Conservation (phyloP, 2,797 vertebrate genomes). For the Bryconaethiops microstoma region DNA sequence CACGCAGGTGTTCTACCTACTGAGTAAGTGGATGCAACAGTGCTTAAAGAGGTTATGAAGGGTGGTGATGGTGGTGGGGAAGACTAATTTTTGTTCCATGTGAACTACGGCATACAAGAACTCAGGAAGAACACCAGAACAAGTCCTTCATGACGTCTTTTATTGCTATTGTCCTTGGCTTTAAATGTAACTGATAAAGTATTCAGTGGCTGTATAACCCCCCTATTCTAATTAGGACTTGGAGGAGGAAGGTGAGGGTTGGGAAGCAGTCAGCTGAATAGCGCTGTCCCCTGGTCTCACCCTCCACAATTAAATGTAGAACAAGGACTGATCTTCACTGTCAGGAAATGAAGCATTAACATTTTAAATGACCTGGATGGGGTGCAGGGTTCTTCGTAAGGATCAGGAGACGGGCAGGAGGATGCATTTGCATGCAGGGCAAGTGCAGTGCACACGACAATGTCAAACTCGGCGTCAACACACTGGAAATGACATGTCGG, state of each 20-base stretch:
- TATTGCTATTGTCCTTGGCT: slow-evolving; percentile 48
- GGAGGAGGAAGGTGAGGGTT: slow-evolving; percentile 48
- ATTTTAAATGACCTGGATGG: slow-evolving; percentile 58
- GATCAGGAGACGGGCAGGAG: slow-evolving; percentile 37
- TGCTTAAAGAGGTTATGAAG: slow-evolving; percentile 45
- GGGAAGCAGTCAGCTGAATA: slow-evolving; percentile 51
- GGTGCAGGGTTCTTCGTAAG: slow-evolving; percentile 42
- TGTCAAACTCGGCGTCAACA: slow-evolving; percentile 60
- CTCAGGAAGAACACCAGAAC: slow-evolving; percentile 49
- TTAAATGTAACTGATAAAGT: slow-evolving; percentile 54
- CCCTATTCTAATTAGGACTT: slow-evolving; percentile 56
- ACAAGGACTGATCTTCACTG: slow-evolving; percentile 50
- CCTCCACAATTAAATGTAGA: slow-evolving; percentile 50
- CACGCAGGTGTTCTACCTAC: slow-evolving; percentile 52
- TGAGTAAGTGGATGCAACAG: slow-evolving; percentile 48
- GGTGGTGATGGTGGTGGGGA: background rate
- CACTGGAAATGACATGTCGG: slow-evolving; percentile 56
- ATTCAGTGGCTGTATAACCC: slow-evolving; percentile 44
- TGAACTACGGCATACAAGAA: slow-evolving; percentile 30
- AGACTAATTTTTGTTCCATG: slow-evolving; percentile 43
- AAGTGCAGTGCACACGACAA: slow-evolving; percentile 50
- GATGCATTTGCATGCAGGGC: slow-evolving; percentile 55
- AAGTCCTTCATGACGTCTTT: slow-evolving; percentile 48
- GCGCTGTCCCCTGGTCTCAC: slow-evolving; percentile 46
- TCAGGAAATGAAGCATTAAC: slow-evolving; percentile 60